phyloP scores from a whole-genome alignment of 2,888 invertebrate species.

The Agrilus mali region DNA sequence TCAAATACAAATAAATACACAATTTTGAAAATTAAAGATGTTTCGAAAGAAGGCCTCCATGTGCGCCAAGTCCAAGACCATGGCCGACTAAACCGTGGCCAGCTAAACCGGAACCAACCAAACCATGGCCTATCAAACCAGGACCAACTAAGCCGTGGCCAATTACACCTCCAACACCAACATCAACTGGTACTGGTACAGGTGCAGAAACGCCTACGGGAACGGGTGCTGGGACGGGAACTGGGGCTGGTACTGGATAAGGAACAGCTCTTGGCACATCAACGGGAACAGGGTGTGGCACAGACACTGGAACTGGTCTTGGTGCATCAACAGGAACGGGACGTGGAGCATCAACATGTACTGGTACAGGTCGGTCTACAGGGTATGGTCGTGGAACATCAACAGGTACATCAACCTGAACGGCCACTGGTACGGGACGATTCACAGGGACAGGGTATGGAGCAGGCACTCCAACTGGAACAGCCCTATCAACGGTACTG shows the following conservation, averaged over 20 bases:
- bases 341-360: slow-evolving; percentile 22
- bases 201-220: slow-evolving; percentile 10
- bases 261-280: slow-evolving; percentile 18
- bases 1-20: too few species aligned
- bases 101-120: slow-evolving; percentile 11
- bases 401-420: slow-evolving; percentile 21
- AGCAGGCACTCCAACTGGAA: slow-evolving; percentile 19
- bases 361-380: slow-evolving; percentile 20
- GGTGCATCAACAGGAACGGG: slow-evolving; percentile 17
- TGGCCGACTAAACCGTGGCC: slow-evolving; percentile 8
- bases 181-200: slow-evolving; percentile 6
- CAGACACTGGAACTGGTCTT: slow-evolving; percentile 17
- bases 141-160: slow-evolving; percentile 11
- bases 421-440: slow-evolving; percentile 15
- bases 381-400: slow-evolving; percentile 26
- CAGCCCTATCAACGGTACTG: slow-evolving; percentile 9
- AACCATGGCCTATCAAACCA: slow-evolving; percentile 10
- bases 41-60: not conserved
- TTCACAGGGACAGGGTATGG: slow-evolving; percentile 18
- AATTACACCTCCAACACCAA: too few species aligned
- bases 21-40: too few species aligned
- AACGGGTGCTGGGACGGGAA: slow-evolving; percentile 12
- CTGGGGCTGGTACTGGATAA: slow-evolving; percentile 17
- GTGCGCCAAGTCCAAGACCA: slow-evolving; percentile 1
- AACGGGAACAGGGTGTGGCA: slow-evolving; percentile 18